phyloP scores from a whole-genome alignment of 2,797 vertebrate genomes.

The Lepilemur septentrionalis region DNA sequence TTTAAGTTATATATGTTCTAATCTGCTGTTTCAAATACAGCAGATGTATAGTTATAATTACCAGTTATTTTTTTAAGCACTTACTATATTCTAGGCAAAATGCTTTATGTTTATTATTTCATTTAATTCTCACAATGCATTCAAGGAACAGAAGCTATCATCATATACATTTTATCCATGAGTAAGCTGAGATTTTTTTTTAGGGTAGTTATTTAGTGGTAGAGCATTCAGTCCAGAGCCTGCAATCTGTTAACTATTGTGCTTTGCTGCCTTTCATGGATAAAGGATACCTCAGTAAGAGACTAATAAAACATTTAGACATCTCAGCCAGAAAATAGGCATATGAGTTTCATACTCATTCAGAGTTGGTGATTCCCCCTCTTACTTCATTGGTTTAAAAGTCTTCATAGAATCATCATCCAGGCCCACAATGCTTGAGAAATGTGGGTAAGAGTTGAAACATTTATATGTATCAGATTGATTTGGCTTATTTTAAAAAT shows the following conservation, averaged over 20 bases:
- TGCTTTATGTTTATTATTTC: neutral
- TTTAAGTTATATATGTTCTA: neutral
- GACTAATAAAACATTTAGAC: neutral
- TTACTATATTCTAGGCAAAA: neutral
- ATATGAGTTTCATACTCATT: neutral
- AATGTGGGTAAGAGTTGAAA: neutral
- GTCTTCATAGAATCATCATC: neutral
- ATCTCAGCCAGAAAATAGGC: neutral
- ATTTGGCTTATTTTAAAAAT: neutral
- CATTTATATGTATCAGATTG: neutral
- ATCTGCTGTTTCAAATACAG: neutral
- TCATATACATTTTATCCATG: neutral
- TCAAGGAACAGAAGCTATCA: neutral
- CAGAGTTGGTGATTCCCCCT: neutral
- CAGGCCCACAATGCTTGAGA: neutral
- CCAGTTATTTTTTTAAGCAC: neutral
- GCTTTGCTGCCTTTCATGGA: neutral
- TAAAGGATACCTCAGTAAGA: neutral
- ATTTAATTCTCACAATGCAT: neutral
- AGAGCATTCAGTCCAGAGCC: neutral
- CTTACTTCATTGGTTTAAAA: neutral
- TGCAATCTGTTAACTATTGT: neutral
- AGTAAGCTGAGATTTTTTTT: neutral
- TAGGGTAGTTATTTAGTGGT: neutral
- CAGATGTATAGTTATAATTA: neutral